These are phyloP conservation scores for Diarsia mendica DNA, from an alignment of 2,888 invertebrate species.

Conservation along the genomic window DNA sequence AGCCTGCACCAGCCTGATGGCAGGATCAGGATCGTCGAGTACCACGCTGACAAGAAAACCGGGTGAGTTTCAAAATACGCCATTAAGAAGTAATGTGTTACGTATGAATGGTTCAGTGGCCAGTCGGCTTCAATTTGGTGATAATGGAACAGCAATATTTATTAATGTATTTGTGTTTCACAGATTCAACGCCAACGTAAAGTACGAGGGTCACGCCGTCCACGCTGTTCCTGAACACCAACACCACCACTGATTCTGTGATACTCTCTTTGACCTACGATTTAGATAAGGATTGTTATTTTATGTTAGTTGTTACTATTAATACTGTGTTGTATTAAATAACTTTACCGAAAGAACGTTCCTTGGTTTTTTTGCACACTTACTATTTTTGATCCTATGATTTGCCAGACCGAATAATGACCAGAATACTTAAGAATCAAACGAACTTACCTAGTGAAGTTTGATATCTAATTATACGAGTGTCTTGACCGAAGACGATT, in stretches of 20 bases:
- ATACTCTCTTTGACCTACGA: constrained; percentile 9
- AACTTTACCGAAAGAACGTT: neutral
- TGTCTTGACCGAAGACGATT: too few relatives aligned
- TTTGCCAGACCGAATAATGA: neutral
- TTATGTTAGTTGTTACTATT: constrained; percentile 10
- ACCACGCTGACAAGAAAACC: constrained; percentile 58
- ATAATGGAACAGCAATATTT: too few relatives aligned
- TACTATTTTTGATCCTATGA: neutral
- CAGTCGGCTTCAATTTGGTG: neutral
- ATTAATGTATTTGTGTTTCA: constrained; percentile 7
- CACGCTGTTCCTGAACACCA: constrained; percentile 64
- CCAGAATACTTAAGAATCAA: too few relatives aligned
- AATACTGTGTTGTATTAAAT: constrained; percentile 7
- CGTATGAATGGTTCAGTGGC: neutral
- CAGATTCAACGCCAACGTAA: constrained; percentile 74
- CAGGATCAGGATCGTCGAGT: constrained; percentile 73
- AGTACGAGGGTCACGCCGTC: constrained; percentile 64
- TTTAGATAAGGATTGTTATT: constrained; percentile 24
- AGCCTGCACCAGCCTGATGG: constrained; percentile 83
- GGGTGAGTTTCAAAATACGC: constrained; percentile 26
- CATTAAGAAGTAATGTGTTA: neutral
- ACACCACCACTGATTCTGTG: constrained; percentile 49
- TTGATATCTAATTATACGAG: too few relatives aligned
- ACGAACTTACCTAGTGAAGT: too few relatives aligned
- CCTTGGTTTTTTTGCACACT: too few relatives aligned